These are phyloP conservation scores for Napeogenes inachia DNA, from an alignment of 2,888 invertebrate species.

Conservation along the genomic window DNA sequence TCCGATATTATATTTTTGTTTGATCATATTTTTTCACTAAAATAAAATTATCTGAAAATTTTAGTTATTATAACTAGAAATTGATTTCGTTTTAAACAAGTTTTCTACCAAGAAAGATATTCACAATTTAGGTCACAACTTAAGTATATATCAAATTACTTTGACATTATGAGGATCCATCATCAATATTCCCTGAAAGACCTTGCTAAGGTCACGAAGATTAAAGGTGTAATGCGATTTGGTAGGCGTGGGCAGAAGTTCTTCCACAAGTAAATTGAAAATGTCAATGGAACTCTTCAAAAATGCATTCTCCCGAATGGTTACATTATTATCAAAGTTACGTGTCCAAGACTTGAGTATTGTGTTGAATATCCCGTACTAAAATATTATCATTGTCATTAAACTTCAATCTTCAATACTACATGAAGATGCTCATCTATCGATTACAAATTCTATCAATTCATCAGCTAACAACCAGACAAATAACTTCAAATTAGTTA, in stretches of 20 bases:
- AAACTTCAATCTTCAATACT: too few species aligned
- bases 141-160: constrained; percentile 50
- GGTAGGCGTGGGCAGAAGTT: constrained; percentile 90
- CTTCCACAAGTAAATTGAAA: constrained; percentile 80
- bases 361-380: constrained; percentile 80
- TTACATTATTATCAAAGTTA: constrained; percentile 45
- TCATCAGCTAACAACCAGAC: too few species aligned
- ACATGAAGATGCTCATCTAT: too few species aligned
- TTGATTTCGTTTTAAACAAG: too few species aligned
- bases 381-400: constrained; percentile 26
- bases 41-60: too few species aligned
- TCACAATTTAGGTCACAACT: too few species aligned
- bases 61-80: too few species aligned
- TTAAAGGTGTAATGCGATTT: constrained; percentile 96
- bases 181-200: constrained; percentile 88
- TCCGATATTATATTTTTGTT: too few species aligned
- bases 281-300: constrained; percentile 82
- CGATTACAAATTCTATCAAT: too few species aligned
- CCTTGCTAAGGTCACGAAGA: constrained; percentile 89
- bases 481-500: too few species aligned
- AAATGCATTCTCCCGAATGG: constrained; percentile 65
- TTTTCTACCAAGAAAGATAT: too few species aligned
- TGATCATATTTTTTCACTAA: too few species aligned
- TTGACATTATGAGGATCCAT: constrained; percentile 79
- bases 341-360: constrained; percentile 83